Base-by-base conservation (phyloP, 2,888 invertebrate species). In the Sclerodermus sp. region DNA sequence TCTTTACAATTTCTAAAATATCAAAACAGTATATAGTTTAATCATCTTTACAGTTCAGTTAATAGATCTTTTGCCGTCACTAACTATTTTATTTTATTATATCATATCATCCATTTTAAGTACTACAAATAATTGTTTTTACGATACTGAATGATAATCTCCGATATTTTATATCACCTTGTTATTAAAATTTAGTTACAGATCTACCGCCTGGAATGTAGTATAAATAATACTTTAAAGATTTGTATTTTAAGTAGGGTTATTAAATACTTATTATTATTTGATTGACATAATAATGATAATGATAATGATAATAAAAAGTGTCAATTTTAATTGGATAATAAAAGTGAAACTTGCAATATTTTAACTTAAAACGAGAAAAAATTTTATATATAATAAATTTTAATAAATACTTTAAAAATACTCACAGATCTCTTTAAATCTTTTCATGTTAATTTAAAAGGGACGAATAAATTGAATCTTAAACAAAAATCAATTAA, bases 21-120 rank as follows among this genome's bases (percentile, higher is more conserved):
- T 53, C 53, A 59, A 60, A 60, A 58, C 49, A 47, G 44, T 60
- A 49, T 39, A 57, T 42, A 45, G 41, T 51, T 44, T 51, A 55
- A 51, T 57, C 49, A 58, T 47, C 32, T 55, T 52, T 43, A 47
- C 60, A 67, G 64, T 62, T 64, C 58, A 60, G 62, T 50, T 59
- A 68, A 67, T 61, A 57, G 16, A 46, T 49, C 42, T 51, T 55
- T 50, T 51, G 45, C 9, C 54, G 58, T 57, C 41, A 47, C 47
- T 44, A 37, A 63, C 45, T 58, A 58, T 48, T 49, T 50, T 16
- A 13, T 43, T 50, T 38, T 39, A 43, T 55, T 44, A 50, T 30
- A 39, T 45, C 42, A 45, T 49, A 44, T 36, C 40, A 52, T 49
- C 40, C 37, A 43, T 41, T 42, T 39, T 47, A 46, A 31, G 44